phyloP scores from a whole-genome alignment of 1,140 invertebrate genomes.

The Stegodyphus mimosarum region DNA sequence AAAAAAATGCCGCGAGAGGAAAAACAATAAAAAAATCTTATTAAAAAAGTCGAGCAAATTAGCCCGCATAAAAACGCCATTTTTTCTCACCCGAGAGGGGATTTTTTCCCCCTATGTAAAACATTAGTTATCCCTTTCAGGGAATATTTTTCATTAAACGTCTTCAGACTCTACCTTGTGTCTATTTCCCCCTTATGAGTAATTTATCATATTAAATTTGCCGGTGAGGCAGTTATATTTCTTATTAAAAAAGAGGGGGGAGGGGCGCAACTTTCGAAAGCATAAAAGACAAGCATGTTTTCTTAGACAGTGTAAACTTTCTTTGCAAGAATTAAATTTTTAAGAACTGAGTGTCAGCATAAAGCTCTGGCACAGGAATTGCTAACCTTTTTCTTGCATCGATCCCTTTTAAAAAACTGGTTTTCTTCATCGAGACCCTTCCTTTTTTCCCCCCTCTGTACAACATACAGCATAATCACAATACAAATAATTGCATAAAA shows the following conservation, averaged over 20 bases:
- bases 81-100: conserved; percentile 7
- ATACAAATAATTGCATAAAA: no score
- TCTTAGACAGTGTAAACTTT: no score
- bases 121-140: conserved; percentile 49
- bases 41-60: conserved; percentile 52
- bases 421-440: no score
- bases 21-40: conserved; percentile 33
- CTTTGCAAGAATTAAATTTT: no score
- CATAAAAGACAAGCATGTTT: no score
- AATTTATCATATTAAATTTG: conserved; percentile 57
- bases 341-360: no score
- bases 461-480: no score
- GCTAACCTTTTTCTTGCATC: no score
- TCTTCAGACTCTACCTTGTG: conserved; percentile 46
- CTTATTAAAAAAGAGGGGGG: conserved; percentile 8
- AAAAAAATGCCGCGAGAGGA: neutral
- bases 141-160: conserved; percentile 59
- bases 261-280: no score
- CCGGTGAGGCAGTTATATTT: conserved; percentile 48
- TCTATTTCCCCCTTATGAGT: conserved; percentile 44
- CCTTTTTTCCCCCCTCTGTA: no score
- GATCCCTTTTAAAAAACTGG: no score
- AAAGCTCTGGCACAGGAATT: no score
- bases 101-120: conserved; percentile 43
- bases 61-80: conserved; percentile 47